phyloP scores from a whole-genome alignment of 2,797 vertebrate genomes.

The Takifugu ocellatus region DNA sequence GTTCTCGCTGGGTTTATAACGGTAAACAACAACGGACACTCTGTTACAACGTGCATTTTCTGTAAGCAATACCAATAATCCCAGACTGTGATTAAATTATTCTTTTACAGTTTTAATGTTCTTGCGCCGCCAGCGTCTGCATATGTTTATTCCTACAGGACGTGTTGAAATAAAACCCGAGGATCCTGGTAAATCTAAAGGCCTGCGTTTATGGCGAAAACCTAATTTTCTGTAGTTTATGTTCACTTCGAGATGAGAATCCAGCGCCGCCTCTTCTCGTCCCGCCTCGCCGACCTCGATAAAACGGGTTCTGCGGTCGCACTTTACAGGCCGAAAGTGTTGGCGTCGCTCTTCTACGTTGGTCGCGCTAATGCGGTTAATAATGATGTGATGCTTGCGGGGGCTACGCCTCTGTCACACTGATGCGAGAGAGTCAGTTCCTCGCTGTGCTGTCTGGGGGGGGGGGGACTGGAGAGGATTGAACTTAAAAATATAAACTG shows the following conservation, averaged over 20 bases:
- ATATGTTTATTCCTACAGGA: not conserved
- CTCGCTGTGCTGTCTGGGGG: no score
- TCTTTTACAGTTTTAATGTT: slow-evolving; percentile 31
- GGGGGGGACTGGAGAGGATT: not conserved
- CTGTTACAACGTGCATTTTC: slow-evolving; percentile 4
- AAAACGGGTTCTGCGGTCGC: no score
- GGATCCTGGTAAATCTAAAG: no score
- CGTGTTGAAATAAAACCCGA: no score
- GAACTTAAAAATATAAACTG: not conserved
- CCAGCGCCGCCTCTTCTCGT: slow-evolving; percentile 44
- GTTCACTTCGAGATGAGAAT: slow-evolving; percentile 36
- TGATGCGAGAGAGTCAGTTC: no score
- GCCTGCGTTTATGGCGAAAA: not conserved
- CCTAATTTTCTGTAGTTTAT: not conserved
- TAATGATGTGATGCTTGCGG: no score
- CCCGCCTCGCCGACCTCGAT: not conserved
- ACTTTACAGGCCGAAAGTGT: no score
- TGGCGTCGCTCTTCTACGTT: no score
- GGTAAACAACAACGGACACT: no score
- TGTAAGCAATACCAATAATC: slow-evolving; percentile 9
- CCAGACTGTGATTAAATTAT: slow-evolving; percentile 38
- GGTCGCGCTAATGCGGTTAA: no score
- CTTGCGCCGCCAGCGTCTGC: not conserved
- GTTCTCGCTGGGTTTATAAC: slow-evolving; percentile 63
- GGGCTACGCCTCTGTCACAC: no score